Conservation (phyloP, 1,140 invertebrate species). For the Teleogryllus occipitalis region DNA sequence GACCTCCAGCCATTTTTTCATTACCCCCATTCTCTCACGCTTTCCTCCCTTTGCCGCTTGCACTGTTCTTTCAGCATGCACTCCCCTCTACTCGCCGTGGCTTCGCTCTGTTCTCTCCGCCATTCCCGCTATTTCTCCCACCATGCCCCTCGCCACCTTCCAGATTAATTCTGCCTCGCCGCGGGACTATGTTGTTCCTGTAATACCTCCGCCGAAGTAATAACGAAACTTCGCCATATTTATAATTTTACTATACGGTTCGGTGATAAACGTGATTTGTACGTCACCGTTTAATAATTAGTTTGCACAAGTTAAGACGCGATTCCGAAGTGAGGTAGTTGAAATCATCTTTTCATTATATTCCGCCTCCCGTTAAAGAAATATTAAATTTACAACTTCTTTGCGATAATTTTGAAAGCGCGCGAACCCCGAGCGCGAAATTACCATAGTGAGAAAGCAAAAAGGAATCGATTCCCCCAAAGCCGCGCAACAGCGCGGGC, state of each 20-base stretch:
- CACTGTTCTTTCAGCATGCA: too few relatives aligned
- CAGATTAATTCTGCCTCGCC: not conserved
- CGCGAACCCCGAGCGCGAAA: not conserved
- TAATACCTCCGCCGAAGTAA: not conserved
- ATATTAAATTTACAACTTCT: conserved; percentile 1
- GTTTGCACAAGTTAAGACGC: not conserved
- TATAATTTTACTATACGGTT: conserved; percentile 6
- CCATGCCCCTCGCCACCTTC: not conserved
- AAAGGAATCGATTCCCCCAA: not conserved
- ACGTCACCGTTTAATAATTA: conserved; percentile 1
- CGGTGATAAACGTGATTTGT: conserved; percentile 1
- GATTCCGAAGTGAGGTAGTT: not conserved
- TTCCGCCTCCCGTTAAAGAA: not conserved
- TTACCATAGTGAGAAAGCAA: conserved; percentile 1
- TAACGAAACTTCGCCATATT: conserved; percentile 4
- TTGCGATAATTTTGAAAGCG: not conserved
- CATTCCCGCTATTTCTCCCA: not conserved
- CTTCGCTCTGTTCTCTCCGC: too few relatives aligned
- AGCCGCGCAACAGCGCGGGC: not conserved
- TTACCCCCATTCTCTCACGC: not conserved
- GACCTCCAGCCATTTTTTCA: too few relatives aligned
- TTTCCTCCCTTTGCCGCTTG: not conserved
- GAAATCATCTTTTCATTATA: not conserved
- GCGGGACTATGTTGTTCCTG: not conserved
- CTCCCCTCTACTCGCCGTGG: too few relatives aligned